Percentiles rank a stretch among this genome's conserved stretches.
Evolutionary conservation across 1,140 invertebrate species (phyloP).

Genomic region (Drosophila insularis): DNA sequence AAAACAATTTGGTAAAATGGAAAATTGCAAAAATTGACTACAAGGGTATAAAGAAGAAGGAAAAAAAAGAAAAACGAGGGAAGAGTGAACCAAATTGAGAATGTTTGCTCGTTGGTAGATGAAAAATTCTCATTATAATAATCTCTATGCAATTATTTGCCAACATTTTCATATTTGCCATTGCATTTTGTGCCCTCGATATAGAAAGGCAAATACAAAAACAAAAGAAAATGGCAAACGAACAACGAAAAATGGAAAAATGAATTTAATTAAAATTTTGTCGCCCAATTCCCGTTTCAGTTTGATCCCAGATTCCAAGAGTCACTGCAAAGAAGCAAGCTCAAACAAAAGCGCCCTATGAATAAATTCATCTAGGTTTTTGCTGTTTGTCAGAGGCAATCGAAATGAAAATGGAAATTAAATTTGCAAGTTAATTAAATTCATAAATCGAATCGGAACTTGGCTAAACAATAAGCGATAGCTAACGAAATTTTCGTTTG

Average conservation of each 20-base stretch:
- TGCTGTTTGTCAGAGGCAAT: constrained; percentile 35
- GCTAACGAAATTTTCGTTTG: not conserved
- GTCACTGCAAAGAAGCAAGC: not conserved
- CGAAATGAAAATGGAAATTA: constrained; percentile 36
- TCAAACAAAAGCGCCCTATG: not conserved
- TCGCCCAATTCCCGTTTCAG: constrained; percentile 20
- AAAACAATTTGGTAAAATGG: constrained; percentile 13
- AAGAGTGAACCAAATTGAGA: not conserved
- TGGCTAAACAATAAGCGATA: constrained; percentile 22
- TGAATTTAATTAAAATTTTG: constrained; percentile 72
- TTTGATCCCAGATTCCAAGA: constrained; percentile 4
- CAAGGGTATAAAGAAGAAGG: too few species aligned
- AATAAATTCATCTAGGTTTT: constrained; percentile 32
- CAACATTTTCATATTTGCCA: constrained; percentile 39
- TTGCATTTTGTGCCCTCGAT: constrained; percentile 19
- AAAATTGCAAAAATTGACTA: constrained; percentile 7
- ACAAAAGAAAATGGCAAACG: constrained; percentile 23
- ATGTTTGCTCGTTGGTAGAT: not conserved
- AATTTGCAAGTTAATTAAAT: constrained; percentile 49
- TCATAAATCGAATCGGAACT: constrained; percentile 28
- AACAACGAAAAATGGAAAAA: constrained; percentile 15
- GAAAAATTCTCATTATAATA: constrained; percentile 26
- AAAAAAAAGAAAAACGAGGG: not conserved
- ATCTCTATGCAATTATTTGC: constrained; percentile 62
- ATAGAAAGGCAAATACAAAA: constrained; percentile 43